Percentiles rank a stretch among this genome's conserved stretches.
These are phyloP conservation scores for Apostichopus japonicus DNA, from an alignment of 35 echinoderm and acorn worm genomes.

Conservation along the genomic window DNA sequence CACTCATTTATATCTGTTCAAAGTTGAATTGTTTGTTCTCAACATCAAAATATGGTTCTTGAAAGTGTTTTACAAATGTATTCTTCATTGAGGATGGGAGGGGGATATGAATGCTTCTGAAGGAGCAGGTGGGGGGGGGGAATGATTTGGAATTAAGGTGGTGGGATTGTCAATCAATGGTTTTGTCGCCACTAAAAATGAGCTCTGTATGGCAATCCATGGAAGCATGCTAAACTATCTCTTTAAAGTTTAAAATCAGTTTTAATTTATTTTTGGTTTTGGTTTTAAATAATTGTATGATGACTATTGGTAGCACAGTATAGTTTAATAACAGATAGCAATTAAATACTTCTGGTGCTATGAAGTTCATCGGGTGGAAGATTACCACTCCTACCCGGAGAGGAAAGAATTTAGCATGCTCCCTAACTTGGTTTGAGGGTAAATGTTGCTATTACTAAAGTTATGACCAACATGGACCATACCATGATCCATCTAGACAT, in stretches of 20 bases:
- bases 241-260: background rate
- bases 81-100: too few species aligned
- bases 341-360: too few species aligned
- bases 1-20: conserved; percentile 95
- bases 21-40: background rate
- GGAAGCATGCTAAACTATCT: background rate
- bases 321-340: too few species aligned
- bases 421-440: too few species aligned
- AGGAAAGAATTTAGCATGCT: too few species aligned
- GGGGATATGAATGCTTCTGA: background rate
- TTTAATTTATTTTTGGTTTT: background rate
- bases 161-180: background rate
- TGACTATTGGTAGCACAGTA: background rate
- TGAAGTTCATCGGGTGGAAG: too few species aligned
- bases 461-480: too few species aligned
- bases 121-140: background rate
- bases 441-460: too few species aligned
- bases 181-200: too few species aligned
- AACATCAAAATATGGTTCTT: background rate
- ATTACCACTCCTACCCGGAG: too few species aligned
- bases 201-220: background rate
- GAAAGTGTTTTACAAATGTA: background rate
- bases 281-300: background rate
- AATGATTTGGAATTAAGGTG: background rate
- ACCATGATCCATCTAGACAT: too few species aligned